A percentile compares a stretch with the other conserved stretches of the same genome.
phyloP scores from a whole-genome alignment of 2,113 vertebrate genomes.

The Nothoprocta perdicaria region DNA sequence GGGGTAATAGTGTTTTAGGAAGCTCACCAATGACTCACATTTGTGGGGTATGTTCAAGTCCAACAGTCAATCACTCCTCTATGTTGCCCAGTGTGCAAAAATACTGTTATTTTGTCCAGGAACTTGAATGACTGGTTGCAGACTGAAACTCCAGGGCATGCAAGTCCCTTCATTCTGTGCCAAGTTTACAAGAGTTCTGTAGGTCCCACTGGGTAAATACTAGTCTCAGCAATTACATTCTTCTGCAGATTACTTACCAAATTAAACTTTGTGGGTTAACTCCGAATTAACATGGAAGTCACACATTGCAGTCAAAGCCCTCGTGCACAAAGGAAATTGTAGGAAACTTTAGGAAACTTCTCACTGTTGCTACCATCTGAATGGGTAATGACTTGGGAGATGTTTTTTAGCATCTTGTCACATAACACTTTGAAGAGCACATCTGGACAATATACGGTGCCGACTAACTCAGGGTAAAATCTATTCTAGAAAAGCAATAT shows the following conservation, averaged over 20 bases:
- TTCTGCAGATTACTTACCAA: background rate
- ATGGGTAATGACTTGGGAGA: background rate
- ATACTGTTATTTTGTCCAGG: background rate
- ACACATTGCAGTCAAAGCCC: background rate
- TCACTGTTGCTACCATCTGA: background rate
- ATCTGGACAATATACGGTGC: accelerated
- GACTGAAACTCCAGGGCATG: background rate
- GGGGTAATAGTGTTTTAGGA: background rate
- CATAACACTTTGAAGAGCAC: background rate
- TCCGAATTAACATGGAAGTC: background rate
- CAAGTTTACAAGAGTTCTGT: background rate
- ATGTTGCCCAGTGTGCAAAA: background rate
- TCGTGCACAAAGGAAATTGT: background rate
- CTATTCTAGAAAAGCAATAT: accelerated
- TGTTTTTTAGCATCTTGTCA: background rate
- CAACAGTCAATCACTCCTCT: background rate
- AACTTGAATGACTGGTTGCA: background rate
- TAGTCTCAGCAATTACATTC: background rate
- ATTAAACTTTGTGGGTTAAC: background rate
- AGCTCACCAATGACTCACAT: background rate
- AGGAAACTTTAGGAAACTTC: background rate
- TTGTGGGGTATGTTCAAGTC: background rate
- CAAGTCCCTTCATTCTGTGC: background rate
- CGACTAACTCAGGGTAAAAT: background rate
- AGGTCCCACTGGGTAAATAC: background rate